A percentile compares a stretch with the other conserved stretches of the same genome.
These are phyloP conservation scores for Dynastes hyllus DNA, from an alignment of 2,888 invertebrate genomes.

Conservation along the genomic window DNA sequence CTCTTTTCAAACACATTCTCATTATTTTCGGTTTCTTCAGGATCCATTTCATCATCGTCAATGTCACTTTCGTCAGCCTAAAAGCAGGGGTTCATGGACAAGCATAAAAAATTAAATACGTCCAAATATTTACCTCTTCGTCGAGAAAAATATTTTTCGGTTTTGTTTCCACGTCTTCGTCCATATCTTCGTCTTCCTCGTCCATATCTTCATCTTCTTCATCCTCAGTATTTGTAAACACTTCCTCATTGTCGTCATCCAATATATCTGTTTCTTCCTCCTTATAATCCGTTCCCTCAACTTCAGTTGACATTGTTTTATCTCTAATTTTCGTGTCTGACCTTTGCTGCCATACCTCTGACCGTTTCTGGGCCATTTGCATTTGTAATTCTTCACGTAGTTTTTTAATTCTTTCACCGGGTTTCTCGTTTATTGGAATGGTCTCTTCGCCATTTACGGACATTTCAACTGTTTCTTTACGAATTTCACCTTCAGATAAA, in stretches of 20 bases:
- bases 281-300: constrained; percentile 59
- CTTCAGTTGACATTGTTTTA: constrained; percentile 68
- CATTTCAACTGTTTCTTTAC: constrained; percentile 68
- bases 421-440: constrained; percentile 71
- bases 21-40: constrained; percentile 39
- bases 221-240: constrained; percentile 74
- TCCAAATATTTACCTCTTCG: constrained; percentile 61
- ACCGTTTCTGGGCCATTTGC: constrained; percentile 81
- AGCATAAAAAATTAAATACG: not conserved
- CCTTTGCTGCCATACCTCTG: constrained; percentile 81
- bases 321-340: constrained; percentile 60
- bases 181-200: constrained; percentile 68
- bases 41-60: constrained; percentile 54
- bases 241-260: constrained; percentile 72
- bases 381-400: constrained; percentile 82
- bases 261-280: constrained; percentile 70
- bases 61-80: constrained; percentile 62
- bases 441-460: constrained; percentile 63
- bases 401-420: constrained; percentile 82
- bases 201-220: constrained; percentile 73
- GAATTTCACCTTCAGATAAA: constrained; percentile 71
- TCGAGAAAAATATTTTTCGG: constrained; percentile 65
- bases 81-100: constrained; percentile 20
- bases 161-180: constrained; percentile 72
- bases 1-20: constrained; percentile 36